These are phyloP conservation scores for Orthonyx spaldingii DNA, from an alignment of 2,113 vertebrate species.

Conservation along the genomic window DNA sequence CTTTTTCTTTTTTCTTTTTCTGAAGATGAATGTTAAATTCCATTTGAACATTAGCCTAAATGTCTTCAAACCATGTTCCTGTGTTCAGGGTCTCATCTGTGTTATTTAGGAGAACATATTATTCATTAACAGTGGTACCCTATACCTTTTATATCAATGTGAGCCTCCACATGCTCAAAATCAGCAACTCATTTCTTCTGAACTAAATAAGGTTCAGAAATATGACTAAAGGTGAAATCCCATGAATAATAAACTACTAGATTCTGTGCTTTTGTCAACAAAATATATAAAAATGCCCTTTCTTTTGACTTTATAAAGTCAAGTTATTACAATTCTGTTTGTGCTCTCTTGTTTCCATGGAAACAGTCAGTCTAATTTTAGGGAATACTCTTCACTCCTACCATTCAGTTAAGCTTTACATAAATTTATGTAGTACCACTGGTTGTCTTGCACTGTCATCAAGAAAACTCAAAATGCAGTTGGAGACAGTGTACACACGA, in stretches of 20 bases:
- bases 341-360: slow-evolving; percentile 33
- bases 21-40: not conserved
- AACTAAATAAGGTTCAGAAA: not conserved
- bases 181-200: not conserved
- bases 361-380: slow-evolving; percentile 46
- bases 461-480: not conserved
- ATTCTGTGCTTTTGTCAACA: not conserved
- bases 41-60: not conserved
- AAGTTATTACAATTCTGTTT: slow-evolving; percentile 23
- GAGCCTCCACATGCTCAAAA: not conserved
- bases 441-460: not conserved
- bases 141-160: not conserved
- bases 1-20: not conserved
- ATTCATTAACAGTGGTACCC: not conserved
- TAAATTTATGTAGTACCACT: not conserved
- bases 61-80: not conserved
- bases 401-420: not conserved
- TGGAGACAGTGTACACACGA: not conserved
- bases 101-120: not conserved
- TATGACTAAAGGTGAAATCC: not conserved
- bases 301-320: not conserved
- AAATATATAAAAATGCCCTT: not conserved
- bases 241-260: not conserved
- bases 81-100: not conserved
- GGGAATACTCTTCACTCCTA: not conserved